Conservation (phyloP, 2,113 vertebrate species). For the Vireo altiloquus region DNA sequence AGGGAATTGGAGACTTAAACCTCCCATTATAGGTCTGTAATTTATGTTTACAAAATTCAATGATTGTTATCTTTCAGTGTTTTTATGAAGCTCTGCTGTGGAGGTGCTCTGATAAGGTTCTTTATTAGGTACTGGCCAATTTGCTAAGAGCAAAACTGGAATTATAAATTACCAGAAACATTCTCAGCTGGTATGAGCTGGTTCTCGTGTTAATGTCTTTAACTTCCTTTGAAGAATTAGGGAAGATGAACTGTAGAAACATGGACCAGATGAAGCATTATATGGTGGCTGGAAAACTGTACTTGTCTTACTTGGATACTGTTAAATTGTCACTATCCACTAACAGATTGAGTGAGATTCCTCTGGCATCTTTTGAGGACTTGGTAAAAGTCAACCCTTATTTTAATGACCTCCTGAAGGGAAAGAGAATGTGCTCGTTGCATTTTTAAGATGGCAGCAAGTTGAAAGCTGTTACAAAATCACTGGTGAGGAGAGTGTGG, state of each 20-base stretch:
- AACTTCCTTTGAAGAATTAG: not conserved
- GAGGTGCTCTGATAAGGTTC: not conserved
- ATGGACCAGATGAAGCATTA: not conserved
- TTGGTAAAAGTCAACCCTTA: not conserved
- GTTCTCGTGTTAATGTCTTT: not conserved
- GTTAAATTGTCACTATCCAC: not conserved
- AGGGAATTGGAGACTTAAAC: not conserved
- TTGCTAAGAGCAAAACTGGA: not conserved
- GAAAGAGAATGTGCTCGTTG: not conserved
- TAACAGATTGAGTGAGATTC: not conserved
- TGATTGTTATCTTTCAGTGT: constrained; percentile 10
- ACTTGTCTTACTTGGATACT: not conserved
- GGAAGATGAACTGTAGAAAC: not conserved
- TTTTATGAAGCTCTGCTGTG: constrained; percentile 14
- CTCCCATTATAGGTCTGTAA: not conserved
- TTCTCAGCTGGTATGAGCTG: not conserved
- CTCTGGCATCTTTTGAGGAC: not conserved
- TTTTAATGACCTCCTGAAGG: not conserved
- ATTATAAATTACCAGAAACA: not conserved
- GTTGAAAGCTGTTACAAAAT: not conserved
- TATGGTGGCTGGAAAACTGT: not conserved
- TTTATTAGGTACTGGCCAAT: constrained; percentile 28
- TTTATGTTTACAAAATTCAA: constrained; percentile 29
- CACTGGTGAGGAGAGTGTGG: not conserved
- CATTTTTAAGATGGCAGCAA: not conserved